Evolutionary conservation across 1,140 invertebrate genomes (phyloP).

Genomic region (Chionoecetes opilio): DNA sequence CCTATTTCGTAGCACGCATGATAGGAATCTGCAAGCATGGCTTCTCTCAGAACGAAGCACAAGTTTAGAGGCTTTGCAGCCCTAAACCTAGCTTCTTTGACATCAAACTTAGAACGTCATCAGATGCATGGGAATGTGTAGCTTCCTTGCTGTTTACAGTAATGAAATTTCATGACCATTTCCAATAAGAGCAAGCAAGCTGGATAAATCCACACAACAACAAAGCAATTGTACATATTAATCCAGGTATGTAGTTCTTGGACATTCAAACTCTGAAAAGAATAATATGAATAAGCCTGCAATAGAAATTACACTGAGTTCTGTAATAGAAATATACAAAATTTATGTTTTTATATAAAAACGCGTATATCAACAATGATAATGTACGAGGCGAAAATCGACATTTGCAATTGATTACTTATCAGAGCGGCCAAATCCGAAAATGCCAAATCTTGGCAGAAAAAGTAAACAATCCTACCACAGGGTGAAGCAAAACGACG

Average conservation of each 20-base stretch:
- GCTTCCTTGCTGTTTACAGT: constrained; percentile 56
- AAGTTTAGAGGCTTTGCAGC: constrained; percentile 56
- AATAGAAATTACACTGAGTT: too few relatives aligned
- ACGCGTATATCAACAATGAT: background rate
- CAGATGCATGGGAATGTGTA: constrained; percentile 49
- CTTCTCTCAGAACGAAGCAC: constrained; percentile 55
- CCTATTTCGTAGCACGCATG: constrained; percentile 35
- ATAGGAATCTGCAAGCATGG: constrained; percentile 59
- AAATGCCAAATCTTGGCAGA: too few relatives aligned
- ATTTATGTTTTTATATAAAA: too few relatives aligned
- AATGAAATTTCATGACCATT: constrained; percentile 32
- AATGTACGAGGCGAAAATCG: background rate
- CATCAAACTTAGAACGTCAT: constrained; percentile 46
- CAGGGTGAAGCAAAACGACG: too few relatives aligned
- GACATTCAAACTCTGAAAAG: constrained; percentile 4
- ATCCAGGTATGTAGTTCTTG: constrained; percentile 24
- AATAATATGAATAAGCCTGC: background rate
- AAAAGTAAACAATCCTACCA: too few relatives aligned
- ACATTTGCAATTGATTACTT: background rate
- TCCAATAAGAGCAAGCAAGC: constrained; percentile 61
- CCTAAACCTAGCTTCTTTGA: constrained; percentile 43
- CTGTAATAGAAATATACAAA: too few relatives aligned
- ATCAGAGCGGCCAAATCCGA: too few relatives aligned
- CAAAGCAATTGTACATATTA: constrained; percentile 56
- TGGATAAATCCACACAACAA: constrained; percentile 43